Evolutionary conservation across 2,113 vertebrate species (phyloP).

Genomic region (Brachypodius melanocephalos): DNA sequence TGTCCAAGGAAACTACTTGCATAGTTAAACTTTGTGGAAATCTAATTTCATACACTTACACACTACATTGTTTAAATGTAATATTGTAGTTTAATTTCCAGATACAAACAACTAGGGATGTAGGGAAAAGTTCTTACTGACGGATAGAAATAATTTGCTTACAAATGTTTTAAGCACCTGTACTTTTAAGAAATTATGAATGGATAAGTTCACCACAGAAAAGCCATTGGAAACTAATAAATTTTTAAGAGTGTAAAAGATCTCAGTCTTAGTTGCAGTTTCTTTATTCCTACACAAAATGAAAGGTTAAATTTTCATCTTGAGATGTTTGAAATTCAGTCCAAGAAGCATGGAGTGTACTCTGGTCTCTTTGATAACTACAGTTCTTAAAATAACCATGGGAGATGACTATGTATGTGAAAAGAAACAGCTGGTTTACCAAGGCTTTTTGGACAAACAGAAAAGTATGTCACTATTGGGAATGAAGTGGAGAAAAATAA

Average conservation of each 20-base stretch:
- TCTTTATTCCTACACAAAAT: not conserved
- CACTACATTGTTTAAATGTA: not conserved
- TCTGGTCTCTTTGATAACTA: not conserved
- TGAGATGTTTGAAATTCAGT: not conserved
- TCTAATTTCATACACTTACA: not conserved
- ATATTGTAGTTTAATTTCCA: not conserved
- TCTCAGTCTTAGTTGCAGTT: not conserved
- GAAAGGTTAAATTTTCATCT: not conserved
- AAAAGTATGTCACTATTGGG: not conserved
- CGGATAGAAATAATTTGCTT: not conserved
- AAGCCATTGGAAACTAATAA: not conserved
- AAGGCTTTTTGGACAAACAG: not conserved
- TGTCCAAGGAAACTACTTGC: not conserved
- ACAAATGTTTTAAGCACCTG: not conserved
- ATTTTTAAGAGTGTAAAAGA: not conserved
- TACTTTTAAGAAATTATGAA: not conserved
- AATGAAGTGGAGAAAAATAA: not conserved
- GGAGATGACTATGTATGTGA: not conserved
- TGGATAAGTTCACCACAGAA: not conserved
- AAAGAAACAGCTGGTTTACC: not conserved
- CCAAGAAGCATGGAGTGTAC: not conserved
- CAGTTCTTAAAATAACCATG: not conserved
- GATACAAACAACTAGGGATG: not conserved
- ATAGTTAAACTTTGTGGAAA: not conserved
- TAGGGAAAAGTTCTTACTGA: not conserved